Percentiles rank a stretch among this genome's conserved stretches.
These are phyloP conservation scores for Cantharis rustica DNA, from an alignment of 2,888 invertebrate species.

Conservation along the genomic window DNA sequence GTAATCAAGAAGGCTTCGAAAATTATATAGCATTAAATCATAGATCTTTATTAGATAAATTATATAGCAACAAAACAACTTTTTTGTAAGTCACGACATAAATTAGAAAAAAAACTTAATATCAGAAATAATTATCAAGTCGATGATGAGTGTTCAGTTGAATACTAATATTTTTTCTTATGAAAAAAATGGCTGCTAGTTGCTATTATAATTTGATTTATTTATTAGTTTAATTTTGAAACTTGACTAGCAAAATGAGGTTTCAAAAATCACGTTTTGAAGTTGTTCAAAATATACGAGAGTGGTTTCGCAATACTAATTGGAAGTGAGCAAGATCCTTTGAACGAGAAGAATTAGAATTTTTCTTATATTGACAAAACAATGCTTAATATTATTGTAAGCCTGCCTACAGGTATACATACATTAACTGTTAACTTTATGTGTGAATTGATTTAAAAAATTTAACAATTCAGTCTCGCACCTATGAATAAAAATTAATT, in stretches of 20 bases:
- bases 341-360: neutral
- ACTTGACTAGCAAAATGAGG: neutral
- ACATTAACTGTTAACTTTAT: neutral
- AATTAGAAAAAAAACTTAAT: neutral
- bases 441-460: conserved; percentile 1
- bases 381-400: neutral
- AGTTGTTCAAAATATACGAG: neutral
- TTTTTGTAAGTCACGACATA: conserved; percentile 1
- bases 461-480: neutral
- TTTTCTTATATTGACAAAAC: neutral
- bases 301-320: neutral
- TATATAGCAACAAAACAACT: neutral
- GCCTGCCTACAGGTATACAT: neutral
- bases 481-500: neutral
- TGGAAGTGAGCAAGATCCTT: neutral
- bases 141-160: neutral
- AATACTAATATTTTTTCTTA: neutral
- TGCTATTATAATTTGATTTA: neutral
- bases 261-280: neutral
- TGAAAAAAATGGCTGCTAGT: neutral
- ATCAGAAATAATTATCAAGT: neutral
- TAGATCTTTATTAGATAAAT: conserved; percentile 3
- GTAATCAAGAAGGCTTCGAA: neutral
- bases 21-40: neutral
- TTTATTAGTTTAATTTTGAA: neutral